phyloP scores from a whole-genome alignment of 2,797 vertebrate species.

The Tachyglossus aculeatus region DNA sequence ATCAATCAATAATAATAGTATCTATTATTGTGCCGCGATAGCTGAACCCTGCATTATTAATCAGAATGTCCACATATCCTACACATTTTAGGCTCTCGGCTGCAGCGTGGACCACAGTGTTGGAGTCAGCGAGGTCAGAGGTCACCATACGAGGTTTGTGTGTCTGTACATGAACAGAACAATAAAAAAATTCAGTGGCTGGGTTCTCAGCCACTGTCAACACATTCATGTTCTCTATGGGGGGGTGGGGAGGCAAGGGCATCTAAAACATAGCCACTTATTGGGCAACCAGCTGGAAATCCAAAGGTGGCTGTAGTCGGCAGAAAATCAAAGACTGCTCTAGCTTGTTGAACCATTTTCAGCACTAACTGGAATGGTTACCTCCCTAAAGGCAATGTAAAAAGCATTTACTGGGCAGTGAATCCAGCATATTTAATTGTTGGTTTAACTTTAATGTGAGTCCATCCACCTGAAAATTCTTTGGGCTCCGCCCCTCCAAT shows the following conservation, averaged over 20 bases:
- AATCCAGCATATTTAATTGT: not conserved
- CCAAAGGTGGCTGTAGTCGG: not conserved
- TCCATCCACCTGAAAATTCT: not conserved
- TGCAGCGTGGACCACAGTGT: slow-evolving; percentile 73
- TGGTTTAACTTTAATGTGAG: not conserved
- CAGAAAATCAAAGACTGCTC: not conserved
- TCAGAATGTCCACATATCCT: slow-evolving; percentile 88
- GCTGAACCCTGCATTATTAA: slow-evolving; percentile 96
- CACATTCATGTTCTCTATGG: not conserved
- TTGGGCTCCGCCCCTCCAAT: not conserved
- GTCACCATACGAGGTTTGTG: slow-evolving; percentile 79
- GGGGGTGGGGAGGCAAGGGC: not conserved
- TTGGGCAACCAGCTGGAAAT: not conserved
- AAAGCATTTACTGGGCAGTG: too few relatives aligned
- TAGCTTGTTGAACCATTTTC: not conserved
- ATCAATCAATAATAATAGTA: too few relatives aligned
- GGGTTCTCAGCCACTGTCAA: not conserved
- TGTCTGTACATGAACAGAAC: slow-evolving; percentile 57
- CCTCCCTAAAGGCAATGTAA: not conserved
- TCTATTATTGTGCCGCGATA: slow-evolving; percentile 88
- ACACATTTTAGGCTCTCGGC: slow-evolving; percentile 85
- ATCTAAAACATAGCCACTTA: not conserved
- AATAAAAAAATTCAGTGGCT: not conserved
- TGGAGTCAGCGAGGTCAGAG: slow-evolving; percentile 86
- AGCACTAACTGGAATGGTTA: not conserved